These are phyloP conservation scores for Microchirus variegatus DNA, from an alignment of 2,797 vertebrate species.

Conservation along the genomic window DNA sequence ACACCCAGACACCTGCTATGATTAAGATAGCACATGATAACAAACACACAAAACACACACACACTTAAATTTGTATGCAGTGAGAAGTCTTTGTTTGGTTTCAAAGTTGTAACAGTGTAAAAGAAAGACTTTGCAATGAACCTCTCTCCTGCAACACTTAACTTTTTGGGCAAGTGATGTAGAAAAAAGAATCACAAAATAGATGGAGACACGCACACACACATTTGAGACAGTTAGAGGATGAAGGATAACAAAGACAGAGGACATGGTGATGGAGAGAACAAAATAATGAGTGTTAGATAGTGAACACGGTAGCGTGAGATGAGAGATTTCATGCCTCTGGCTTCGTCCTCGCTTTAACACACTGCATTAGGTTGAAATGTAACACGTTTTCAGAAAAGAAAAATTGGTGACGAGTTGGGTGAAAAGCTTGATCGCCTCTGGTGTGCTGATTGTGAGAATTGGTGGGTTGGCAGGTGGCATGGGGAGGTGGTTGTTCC, in stretches of 20 bases:
- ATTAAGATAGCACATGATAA: constrained; percentile 31
- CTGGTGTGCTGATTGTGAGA: background rate
- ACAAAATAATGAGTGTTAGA: constrained; percentile 53
- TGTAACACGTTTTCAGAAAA: constrained; percentile 22
- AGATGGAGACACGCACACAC: constrained; percentile 6
- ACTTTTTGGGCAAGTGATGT: constrained; percentile 5
- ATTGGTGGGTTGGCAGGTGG: background rate
- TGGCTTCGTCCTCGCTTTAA: constrained; percentile 37
- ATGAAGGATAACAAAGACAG: constrained; percentile 17
- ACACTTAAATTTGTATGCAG: constrained; percentile 46
- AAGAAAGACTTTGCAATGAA: constrained; percentile 37
- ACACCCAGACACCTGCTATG: constrained; percentile 33
- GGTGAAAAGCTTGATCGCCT: constrained; percentile 7
- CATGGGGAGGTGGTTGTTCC: constrained; percentile 3
- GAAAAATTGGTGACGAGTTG: constrained; percentile 15
- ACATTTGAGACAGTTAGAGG: constrained; percentile 1
- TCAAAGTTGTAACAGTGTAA: constrained; percentile 14
- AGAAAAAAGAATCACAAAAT: constrained; percentile 19
- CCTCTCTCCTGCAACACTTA: constrained; percentile 25
- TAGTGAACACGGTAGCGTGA: constrained; percentile 39
- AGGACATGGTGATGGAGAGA: constrained; percentile 31
- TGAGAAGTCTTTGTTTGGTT: constrained; percentile 56
- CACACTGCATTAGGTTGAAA: constrained; percentile 39
- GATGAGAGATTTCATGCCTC: constrained; percentile 49
- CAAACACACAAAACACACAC: constrained; percentile 13